A percentile compares a stretch with the other conserved stretches of the same genome.
Evolutionary conservation across 2,797 vertebrate genomes (phyloP).

Genomic region (Borostomias antarcticus): DNA sequence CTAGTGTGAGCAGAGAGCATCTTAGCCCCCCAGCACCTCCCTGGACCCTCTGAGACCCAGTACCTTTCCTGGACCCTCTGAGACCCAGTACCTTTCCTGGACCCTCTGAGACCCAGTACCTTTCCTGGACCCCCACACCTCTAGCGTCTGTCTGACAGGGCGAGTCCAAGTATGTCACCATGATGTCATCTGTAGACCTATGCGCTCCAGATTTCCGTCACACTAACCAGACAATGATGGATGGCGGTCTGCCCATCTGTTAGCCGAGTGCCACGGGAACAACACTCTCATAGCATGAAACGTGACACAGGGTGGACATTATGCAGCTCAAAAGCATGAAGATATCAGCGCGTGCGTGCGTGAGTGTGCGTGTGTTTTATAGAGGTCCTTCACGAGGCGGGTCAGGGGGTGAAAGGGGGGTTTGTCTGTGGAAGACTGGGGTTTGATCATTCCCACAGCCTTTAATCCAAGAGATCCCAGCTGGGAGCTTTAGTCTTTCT

Average conservation of each 20-base stretch:
- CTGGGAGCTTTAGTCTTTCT: neutral
- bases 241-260: neutral
- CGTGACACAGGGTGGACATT: neutral
- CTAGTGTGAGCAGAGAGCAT: no score
- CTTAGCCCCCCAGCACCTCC: no score
- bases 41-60: no score
- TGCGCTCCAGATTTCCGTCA: neutral
- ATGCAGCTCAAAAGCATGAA: no score
- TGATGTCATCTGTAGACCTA: neutral
- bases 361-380: slow-evolving; percentile 20
- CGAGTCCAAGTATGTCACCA: no score
- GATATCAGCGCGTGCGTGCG: neutral
- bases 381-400: neutral
- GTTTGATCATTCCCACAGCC: neutral
- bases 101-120: no score
- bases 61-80: no score
- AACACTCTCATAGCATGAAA: neutral
- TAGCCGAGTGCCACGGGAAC: neutral
- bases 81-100: no score
- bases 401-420: neutral
- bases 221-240: neutral
- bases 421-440: neutral
- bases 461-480: neutral
- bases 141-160: no score
- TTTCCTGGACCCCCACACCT: no score